These are phyloP conservation scores for Spinibarbus caldwelli DNA, from an alignment of 2,797 vertebrate genomes.

Conservation along the genomic window DNA sequence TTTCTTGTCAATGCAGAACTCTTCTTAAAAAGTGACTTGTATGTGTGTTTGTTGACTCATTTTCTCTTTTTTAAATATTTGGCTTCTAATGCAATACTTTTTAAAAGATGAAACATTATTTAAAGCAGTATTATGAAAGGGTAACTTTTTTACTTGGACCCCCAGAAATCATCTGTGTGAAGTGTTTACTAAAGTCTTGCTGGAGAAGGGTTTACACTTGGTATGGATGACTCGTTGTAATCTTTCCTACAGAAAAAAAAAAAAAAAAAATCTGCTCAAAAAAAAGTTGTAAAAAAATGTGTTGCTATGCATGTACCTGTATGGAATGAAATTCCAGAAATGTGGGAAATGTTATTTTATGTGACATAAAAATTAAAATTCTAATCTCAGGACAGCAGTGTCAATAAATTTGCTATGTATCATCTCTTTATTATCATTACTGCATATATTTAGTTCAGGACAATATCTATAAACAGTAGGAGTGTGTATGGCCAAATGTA, in stretches of 20 bases:
- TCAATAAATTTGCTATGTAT: not conserved
- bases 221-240: slow-evolving; percentile 82
- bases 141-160: slow-evolving; percentile 61
- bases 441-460: not conserved
- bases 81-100: slow-evolving; percentile 75
- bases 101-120: slow-evolving; percentile 73
- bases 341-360: slow-evolving; percentile 78
- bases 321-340: slow-evolving; percentile 91
- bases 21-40: slow-evolving; percentile 49
- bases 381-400: slow-evolving; percentile 63
- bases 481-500: not conserved
- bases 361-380: slow-evolving; percentile 64
- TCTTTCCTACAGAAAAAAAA: slow-evolving; percentile 82
- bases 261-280: not conserved
- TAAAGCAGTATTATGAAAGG: slow-evolving; percentile 82
- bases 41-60: slow-evolving; percentile 55
- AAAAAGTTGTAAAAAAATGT: slow-evolving; percentile 81
- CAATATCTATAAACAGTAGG: not conserved
- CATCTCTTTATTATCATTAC: not conserved
- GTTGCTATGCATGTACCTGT: slow-evolving; percentile 95
- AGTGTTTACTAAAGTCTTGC: slow-evolving; percentile 49
- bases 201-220: slow-evolving; percentile 45
- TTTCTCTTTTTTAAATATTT: slow-evolving; percentile 48
- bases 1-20: slow-evolving; percentile 47
- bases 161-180: slow-evolving; percentile 78